phyloP scores from a whole-genome alignment of 1,140 invertebrate species.

The Cecropterus lyciades region DNA sequence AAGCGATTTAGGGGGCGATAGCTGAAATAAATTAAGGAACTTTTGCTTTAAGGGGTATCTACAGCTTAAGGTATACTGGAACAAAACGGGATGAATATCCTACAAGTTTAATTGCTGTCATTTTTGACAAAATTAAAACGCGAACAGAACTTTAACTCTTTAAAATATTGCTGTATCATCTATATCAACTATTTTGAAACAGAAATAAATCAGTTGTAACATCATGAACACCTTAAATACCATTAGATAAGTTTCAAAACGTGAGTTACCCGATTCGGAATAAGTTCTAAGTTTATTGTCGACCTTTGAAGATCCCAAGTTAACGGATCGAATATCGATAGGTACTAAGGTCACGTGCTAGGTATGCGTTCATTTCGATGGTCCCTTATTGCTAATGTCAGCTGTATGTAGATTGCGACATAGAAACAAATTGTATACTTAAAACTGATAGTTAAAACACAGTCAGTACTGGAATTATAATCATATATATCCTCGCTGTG shows the following conservation, averaged over 20 bases:
- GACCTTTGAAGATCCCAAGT: constrained; percentile 24
- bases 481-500: too few relatives aligned
- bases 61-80: too few relatives aligned
- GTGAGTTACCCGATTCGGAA: constrained; percentile 32
- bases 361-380: constrained; percentile 16
- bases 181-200: constrained; percentile 6
- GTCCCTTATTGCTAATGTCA: constrained; percentile 27
- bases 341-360: constrained; percentile 10
- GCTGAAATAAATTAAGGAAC: too few relatives aligned
- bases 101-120: too few relatives aligned
- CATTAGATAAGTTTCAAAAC: constrained; percentile 34
- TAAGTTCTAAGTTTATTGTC: constrained; percentile 7
- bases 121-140: too few relatives aligned
- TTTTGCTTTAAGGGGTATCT: too few relatives aligned
- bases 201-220: constrained; percentile 8
- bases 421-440: constrained; percentile 20
- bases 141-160: too few relatives aligned
- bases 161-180: too few relatives aligned
- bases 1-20: too few relatives aligned
- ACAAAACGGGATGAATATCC: too few relatives aligned
- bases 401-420: constrained; percentile 27
- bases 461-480: too few relatives aligned
- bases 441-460: constrained; percentile 2
- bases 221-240: constrained; percentile 25
- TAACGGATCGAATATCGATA: constrained; percentile 20